Conservation (phyloP, 2,888 invertebrate genomes). For the Chymomyza caudatula region DNA sequence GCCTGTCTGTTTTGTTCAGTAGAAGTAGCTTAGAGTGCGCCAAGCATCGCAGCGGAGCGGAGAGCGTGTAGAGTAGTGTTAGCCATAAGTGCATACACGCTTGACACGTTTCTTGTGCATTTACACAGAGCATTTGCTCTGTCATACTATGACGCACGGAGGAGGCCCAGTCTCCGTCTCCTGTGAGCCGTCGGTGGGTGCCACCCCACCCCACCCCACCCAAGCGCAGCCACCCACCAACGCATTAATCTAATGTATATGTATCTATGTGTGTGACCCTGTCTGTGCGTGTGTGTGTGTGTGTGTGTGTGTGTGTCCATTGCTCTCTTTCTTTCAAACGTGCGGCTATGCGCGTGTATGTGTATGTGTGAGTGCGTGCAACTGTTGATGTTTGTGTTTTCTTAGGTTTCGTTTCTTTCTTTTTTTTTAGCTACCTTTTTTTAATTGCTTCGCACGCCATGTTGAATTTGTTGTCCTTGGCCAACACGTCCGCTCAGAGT, state of each 20-base stretch:
- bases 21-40: neutral
- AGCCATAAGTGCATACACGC: neutral
- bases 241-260: neutral
- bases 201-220: too few species aligned
- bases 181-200: too few species aligned
- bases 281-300: neutral
- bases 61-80: neutral
- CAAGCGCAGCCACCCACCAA: neutral
- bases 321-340: neutral
- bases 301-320: conserved; percentile 2
- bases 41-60: neutral
- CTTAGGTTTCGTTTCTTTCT: conserved; percentile 38
- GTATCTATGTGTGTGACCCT: neutral
- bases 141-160: neutral
- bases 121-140: neutral
- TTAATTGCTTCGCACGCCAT: conserved; percentile 26
- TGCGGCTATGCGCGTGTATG: neutral
- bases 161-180: neutral
- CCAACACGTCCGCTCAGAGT: neutral
- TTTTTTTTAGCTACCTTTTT: conserved; percentile 38
- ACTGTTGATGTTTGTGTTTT: conserved; percentile 16
- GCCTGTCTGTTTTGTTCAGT: neutral
- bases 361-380: neutral
- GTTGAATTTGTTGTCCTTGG: neutral
- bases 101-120: neutral